A percentile compares a stretch with the other conserved stretches of the same genome.
Conservation (phyloP, 2,113 vertebrate genomes). For the Cichladusa arquata region DNA sequence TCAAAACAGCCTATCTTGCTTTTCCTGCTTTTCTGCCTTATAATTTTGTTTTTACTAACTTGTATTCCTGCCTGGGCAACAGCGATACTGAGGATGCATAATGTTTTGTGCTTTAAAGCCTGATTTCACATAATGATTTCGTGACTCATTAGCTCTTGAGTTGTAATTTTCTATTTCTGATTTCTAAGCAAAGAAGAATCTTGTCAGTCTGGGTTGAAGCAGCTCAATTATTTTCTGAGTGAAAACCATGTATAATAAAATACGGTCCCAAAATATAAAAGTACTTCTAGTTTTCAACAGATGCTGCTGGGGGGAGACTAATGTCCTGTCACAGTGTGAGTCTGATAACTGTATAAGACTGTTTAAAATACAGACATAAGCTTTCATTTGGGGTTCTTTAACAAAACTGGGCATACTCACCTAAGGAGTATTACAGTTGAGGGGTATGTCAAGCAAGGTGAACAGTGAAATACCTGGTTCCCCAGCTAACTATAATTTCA, state of each 20-base stretch:
- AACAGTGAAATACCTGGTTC: neutral
- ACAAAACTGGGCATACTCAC: neutral
- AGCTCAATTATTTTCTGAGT: constrained; percentile 11
- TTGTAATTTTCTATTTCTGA: constrained; percentile 12
- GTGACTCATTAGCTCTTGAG: neutral
- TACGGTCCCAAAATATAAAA: neutral
- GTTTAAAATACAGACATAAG: neutral
- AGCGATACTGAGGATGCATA: neutral
- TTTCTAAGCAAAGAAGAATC: neutral
- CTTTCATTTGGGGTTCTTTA: neutral
- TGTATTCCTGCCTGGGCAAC: neutral
- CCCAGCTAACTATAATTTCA: neutral
- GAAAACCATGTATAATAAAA: neutral
- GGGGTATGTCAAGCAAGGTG: neutral
- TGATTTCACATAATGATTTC: neutral
- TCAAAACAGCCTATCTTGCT: neutral
- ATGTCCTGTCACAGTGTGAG: neutral
- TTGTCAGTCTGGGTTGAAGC: neutral
- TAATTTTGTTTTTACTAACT: neutral
- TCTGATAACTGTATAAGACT: neutral
- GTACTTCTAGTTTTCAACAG: neutral
- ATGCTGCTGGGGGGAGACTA: neutral
- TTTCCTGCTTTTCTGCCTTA: neutral
- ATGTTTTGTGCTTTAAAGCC: neutral
- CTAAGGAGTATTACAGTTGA: neutral